Percentiles rank a stretch among this genome's conserved stretches.
Conservation (phyloP, 2,113 vertebrate genomes). For the Fregata magnificens region DNA sequence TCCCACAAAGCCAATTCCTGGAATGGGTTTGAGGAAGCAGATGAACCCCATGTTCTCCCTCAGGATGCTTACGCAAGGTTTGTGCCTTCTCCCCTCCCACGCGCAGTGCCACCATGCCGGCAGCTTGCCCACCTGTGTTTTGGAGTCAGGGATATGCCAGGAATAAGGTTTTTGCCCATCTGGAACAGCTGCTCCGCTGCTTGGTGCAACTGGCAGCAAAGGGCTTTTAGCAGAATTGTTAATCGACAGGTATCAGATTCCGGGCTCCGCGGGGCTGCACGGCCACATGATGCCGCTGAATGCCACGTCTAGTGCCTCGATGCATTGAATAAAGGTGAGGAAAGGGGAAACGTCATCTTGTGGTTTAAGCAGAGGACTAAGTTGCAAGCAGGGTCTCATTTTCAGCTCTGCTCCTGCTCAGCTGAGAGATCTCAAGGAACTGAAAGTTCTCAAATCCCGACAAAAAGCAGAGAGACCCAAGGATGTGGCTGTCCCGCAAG, state of each 20-base stretch:
- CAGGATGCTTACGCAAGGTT: neutral
- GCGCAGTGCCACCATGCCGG: accelerated
- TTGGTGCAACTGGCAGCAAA: neutral
- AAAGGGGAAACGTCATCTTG: neutral
- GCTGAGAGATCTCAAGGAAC: neutral
- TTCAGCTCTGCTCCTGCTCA: neutral
- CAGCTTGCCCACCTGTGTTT: neutral
- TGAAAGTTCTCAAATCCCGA: neutral
- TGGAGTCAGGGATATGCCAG: neutral
- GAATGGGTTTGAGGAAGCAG: neutral
- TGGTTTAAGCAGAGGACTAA: neutral
- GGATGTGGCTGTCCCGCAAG: neutral
- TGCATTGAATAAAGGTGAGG: neutral
- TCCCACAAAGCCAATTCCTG: neutral
- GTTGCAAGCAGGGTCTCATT: neutral
- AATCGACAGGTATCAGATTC: neutral
- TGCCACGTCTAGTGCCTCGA: neutral
- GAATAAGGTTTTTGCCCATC: neutral
- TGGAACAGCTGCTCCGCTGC: neutral
- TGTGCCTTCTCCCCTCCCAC: neutral
- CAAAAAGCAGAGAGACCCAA: neutral
- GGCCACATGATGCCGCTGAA: neutral
- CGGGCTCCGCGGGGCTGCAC: accelerated
- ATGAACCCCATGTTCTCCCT: neutral
- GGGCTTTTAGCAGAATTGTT: neutral